These are phyloP conservation scores for Rana temporaria DNA, from an alignment of 2,113 vertebrate genomes.

Conservation along the genomic window DNA sequence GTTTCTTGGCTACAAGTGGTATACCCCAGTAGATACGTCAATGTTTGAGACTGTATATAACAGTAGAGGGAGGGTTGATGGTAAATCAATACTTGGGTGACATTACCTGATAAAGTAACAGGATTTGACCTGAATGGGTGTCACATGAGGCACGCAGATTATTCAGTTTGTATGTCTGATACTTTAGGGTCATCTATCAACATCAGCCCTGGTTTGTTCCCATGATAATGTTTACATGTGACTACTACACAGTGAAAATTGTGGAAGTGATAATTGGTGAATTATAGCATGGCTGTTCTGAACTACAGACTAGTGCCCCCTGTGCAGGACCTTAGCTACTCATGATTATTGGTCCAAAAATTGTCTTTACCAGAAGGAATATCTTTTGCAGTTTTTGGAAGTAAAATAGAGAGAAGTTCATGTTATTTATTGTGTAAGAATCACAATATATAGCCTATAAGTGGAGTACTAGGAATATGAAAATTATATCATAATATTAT, in stretches of 20 bases:
- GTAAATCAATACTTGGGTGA: constrained; percentile 17
- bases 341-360: too few relatives aligned
- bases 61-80: not conserved
- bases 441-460: too few relatives aligned
- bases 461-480: too few relatives aligned
- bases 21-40: not conserved
- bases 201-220: not conserved
- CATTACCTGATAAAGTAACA: constrained; percentile 29
- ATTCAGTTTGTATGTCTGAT: not conserved
- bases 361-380: too few relatives aligned
- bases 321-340: too few relatives aligned
- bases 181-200: not conserved
- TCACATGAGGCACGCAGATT: not conserved
- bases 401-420: too few relatives aligned
- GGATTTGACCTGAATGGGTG: not conserved
- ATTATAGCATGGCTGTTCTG: too few relatives aligned
- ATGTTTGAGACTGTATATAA: not conserved
- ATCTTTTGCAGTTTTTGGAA: too few relatives aligned
- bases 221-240: not conserved
- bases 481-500: too few relatives aligned
- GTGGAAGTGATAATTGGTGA: too few relatives aligned
- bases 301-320: too few relatives aligned
- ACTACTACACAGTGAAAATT: not conserved
- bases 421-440: too few relatives aligned
- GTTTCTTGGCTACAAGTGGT: not conserved